phyloP scores from a whole-genome alignment of 92 coral and sea anemone species.

The Pocillopora grandis region DNA sequence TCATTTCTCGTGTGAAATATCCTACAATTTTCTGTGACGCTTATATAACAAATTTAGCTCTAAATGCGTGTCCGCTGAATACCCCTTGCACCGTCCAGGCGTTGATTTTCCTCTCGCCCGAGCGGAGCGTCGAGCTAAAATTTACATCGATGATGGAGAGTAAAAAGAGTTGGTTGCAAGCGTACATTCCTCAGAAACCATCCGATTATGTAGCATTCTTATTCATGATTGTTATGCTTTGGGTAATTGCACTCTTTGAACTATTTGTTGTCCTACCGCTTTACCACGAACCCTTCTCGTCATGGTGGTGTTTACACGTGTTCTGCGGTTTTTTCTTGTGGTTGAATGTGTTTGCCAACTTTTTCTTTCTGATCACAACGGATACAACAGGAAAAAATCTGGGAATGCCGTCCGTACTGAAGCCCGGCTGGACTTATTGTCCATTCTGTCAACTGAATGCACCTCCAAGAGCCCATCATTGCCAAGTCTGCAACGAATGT shows the following conservation, averaged over 20 bases:
- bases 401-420: conserved; percentile 86
- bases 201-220: conserved; percentile 85
- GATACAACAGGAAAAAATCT: conserved; percentile 85
- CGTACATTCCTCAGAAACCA: conserved; percentile 64
- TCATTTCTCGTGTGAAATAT: too few relatives aligned
- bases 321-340: conserved; percentile 77
- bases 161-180: background rate
- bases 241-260: conserved; percentile 82
- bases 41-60: too few relatives aligned
- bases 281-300: conserved; percentile 79
- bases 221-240: conserved; percentile 78
- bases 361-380: conserved; percentile 78
- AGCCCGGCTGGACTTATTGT: conserved; percentile 96
- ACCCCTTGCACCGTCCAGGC: too few relatives aligned
- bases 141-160: background rate
- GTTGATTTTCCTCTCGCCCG: too few relatives aligned
- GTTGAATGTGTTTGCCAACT: conserved; percentile 91
- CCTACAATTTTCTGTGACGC: too few relatives aligned
- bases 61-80: too few relatives aligned
- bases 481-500: conserved; percentile 90
- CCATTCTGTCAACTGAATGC: conserved; percentile 93
- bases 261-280: conserved; percentile 79
- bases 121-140: background rate
- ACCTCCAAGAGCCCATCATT: conserved; percentile 91
- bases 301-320: conserved; percentile 77